Evolutionary conservation across 2,888 invertebrate species (phyloP).

Genomic region (Chirona hameri): DNA sequence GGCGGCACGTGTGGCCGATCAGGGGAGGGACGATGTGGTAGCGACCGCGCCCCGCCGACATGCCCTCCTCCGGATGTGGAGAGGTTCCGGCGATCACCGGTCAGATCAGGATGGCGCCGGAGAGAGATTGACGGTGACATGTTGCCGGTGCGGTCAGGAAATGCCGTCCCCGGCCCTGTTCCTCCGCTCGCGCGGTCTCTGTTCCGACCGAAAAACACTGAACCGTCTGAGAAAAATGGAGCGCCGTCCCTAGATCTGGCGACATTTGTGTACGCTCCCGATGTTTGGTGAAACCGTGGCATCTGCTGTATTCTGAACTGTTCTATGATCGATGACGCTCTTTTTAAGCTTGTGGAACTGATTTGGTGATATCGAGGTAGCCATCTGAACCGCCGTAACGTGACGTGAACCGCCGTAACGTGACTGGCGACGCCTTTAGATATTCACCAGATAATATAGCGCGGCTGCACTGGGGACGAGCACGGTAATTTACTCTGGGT

Average conservation of each 20-base stretch:
- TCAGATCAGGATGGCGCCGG: neutral
- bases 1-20: neutral
- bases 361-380: no score
- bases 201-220: no score
- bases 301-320: no score
- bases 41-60: neutral
- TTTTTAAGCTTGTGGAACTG: no score
- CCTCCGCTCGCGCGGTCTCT: no score
- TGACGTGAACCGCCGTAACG: neutral
- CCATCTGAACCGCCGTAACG: neutral
- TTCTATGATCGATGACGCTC: no score
- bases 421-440: neutral
- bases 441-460: neutral
- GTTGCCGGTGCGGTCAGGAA: neutral
- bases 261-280: no score
- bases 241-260: no score
- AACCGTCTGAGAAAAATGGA: no score
- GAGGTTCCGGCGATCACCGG: neutral
- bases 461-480: neutral
- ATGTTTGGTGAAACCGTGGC: no score
- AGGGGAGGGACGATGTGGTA: neutral
- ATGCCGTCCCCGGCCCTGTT: no score
- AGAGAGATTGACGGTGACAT: neutral
- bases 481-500: neutral
- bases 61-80: neutral